phyloP scores from a whole-genome alignment of 2,797 vertebrate genomes.

The Clarias platycephalus region DNA sequence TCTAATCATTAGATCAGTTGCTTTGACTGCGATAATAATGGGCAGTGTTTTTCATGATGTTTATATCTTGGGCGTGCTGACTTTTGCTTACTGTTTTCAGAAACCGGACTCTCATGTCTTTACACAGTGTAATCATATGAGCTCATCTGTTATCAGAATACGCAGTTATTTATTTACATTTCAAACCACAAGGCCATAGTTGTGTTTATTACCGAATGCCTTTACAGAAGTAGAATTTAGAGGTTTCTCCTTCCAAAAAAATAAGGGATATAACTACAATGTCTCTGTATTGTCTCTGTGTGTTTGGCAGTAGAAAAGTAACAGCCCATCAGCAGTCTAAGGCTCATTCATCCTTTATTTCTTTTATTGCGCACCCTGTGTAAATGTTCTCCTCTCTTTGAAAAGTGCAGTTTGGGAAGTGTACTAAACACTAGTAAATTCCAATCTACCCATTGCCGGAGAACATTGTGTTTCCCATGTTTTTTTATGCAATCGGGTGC shows the following conservation, averaged over 20 bases:
- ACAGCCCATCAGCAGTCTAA: slow-evolving; percentile 21
- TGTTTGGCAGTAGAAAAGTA: slow-evolving; percentile 41
- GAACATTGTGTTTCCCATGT: not conserved
- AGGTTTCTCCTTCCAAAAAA: slow-evolving; percentile 25
- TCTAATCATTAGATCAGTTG: slow-evolving; percentile 27
- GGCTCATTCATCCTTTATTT: slow-evolving; percentile 23
- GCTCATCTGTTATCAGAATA: slow-evolving; percentile 40
- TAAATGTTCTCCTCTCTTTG: not conserved
- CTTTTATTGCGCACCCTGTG: not conserved
- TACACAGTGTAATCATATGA: slow-evolving; percentile 28
- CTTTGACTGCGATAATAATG: slow-evolving; percentile 3
- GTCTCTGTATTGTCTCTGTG: slow-evolving; percentile 37
- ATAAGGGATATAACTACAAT: slow-evolving; percentile 29
- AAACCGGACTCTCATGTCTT: not conserved
- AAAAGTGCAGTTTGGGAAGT: slow-evolving; percentile 6
- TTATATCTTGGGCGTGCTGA: slow-evolving; percentile 10
- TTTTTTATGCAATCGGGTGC: slow-evolving; percentile 4
- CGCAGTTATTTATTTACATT: slow-evolving; percentile 35
- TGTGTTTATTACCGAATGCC: slow-evolving; percentile 20
- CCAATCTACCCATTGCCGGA: slow-evolving; percentile 12
- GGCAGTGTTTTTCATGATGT: not conserved
- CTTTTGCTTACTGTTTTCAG: slow-evolving; percentile 18
- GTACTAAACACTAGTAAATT: slow-evolving; percentile 19
- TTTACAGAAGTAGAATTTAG: not conserved
- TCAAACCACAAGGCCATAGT: slow-evolving; percentile 11